These are phyloP conservation scores for Zaprionus tsacasi DNA, from an alignment of 1,140 invertebrate genomes.

Conservation along the genomic window DNA sequence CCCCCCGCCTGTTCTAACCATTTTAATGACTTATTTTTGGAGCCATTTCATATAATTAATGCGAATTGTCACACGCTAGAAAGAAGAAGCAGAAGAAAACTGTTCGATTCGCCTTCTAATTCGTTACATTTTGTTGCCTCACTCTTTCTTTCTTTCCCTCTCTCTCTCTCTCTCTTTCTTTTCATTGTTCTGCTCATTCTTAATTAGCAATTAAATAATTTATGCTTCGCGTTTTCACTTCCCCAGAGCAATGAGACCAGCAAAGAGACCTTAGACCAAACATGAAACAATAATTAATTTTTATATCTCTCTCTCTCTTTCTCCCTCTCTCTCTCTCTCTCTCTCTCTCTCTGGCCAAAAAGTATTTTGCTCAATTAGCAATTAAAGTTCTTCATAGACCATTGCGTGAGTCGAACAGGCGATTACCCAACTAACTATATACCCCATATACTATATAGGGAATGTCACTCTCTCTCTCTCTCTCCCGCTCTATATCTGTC, in stretches of 20 bases:
- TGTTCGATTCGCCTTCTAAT: constrained; percentile 72
- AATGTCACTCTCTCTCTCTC: background rate
- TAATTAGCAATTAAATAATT: constrained; percentile 83
- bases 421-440: constrained; percentile 13
- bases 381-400: constrained; percentile 65
- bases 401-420: constrained; percentile 56
- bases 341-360: constrained; percentile 39
- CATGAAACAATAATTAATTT: constrained; percentile 61
- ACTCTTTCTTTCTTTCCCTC: background rate
- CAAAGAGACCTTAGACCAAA: constrained; percentile 38
- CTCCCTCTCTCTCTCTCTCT: background rate
- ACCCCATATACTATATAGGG: background rate
- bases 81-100: constrained; percentile 14
- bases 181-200: constrained; percentile 55
- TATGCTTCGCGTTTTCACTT: constrained; percentile 68
- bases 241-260: constrained; percentile 4
- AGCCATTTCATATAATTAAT: constrained; percentile 78
- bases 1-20: background rate
- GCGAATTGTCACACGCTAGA: constrained; percentile 81
- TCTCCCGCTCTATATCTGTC: too few relatives aligned
- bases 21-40: constrained; percentile 74
- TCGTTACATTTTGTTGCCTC: constrained; percentile 57
- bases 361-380: constrained; percentile 76
- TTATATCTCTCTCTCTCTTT: constrained; percentile 16
- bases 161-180: constrained; percentile 17